phyloP scores from a whole-genome alignment of 2,113 vertebrate genomes.

The Pitta sordida region DNA sequence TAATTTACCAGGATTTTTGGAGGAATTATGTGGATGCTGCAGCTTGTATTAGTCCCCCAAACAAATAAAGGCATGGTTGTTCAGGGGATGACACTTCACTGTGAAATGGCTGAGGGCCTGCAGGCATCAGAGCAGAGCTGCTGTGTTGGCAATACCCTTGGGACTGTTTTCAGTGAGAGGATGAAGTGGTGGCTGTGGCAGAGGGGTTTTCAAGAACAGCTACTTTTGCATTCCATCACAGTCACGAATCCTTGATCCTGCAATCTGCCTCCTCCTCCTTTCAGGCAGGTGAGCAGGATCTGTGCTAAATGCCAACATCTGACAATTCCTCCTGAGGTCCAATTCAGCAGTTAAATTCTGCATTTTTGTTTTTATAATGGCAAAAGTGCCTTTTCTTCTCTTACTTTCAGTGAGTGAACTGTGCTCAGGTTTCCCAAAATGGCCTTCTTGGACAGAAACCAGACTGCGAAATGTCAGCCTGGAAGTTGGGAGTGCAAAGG shows the following conservation, averaged over 20 bases:
- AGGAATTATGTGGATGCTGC: slow-evolving; percentile 61
- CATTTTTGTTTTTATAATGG: neutral
- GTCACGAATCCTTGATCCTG: neutral
- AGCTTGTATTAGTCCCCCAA: slow-evolving; percentile 71
- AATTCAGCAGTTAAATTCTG: neutral
- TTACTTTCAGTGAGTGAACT: neutral
- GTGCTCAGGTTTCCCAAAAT: neutral
- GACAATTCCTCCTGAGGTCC: neutral
- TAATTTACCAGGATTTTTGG: slow-evolving; percentile 61
- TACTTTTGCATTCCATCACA: neutral
- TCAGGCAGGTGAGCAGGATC: neutral
- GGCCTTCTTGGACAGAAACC: neutral
- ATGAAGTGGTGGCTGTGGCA: neutral
- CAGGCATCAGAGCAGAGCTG: neutral
- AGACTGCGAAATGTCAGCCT: neutral
- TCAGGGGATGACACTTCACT: neutral
- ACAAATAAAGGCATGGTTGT: slow-evolving; percentile 59
- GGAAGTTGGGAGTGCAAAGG: neutral
- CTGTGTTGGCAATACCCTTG: neutral
- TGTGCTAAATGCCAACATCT: neutral
- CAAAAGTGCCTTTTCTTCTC: neutral
- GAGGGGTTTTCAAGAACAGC: neutral
- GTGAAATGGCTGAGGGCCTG: neutral
- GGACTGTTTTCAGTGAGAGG: neutral
- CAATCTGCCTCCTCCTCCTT: neutral